Evolutionary conservation across 2,113 vertebrate species (phyloP).

Genomic region (Anguilla rostrata): DNA sequence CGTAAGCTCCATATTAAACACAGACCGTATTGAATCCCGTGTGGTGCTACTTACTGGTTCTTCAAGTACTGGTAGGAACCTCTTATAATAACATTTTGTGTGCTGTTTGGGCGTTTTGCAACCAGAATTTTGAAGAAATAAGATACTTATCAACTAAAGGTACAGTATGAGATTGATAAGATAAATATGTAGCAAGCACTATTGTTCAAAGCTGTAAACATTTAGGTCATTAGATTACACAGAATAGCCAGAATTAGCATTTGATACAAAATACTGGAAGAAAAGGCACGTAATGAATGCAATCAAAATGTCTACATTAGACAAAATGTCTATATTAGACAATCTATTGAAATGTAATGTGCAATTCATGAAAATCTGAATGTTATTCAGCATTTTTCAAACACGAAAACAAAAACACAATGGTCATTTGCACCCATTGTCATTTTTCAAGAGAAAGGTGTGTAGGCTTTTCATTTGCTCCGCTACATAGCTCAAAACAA

Average conservation of each 20-base stretch:
- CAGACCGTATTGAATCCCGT: neutral
- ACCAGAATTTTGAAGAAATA: neutral
- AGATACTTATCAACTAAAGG: neutral
- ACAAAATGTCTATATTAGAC: too few relatives aligned
- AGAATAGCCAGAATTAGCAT: neutral
- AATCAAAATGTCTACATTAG: too few relatives aligned
- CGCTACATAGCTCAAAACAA: neutral
- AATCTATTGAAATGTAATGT: neutral
- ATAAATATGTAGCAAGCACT: constrained; percentile 18
- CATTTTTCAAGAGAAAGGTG: neutral
- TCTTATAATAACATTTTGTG: neutral
- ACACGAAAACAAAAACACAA: neutral
- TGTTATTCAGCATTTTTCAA: neutral
- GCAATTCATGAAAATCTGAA: neutral
- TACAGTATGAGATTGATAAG: neutral
- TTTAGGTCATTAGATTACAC: constrained; percentile 6
- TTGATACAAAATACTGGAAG: too few relatives aligned
- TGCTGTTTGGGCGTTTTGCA: neutral
- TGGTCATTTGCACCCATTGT: neutral
- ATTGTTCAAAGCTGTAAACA: constrained; percentile 3
- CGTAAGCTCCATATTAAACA: neutral
- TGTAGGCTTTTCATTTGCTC: neutral
- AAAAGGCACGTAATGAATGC: too few relatives aligned
- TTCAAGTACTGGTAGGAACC: neutral
- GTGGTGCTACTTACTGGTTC: neutral